phyloP scores from a whole-genome alignment of 2,888 invertebrate genomes.

The Rhagium mordax region DNA sequence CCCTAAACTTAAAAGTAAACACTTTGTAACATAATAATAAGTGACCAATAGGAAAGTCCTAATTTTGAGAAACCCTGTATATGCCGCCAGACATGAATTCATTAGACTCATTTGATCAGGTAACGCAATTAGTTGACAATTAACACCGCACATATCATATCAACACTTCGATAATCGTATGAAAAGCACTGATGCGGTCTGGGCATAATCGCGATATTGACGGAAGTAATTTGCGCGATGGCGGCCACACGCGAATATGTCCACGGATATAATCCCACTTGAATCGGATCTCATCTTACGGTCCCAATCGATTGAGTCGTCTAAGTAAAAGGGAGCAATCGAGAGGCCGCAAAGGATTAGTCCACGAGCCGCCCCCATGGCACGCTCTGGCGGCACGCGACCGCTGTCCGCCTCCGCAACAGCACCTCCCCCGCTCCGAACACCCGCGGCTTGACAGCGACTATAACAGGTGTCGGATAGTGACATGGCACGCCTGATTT shows the following conservation, averaged over 20 bases:
- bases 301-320: constrained; percentile 40
- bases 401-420: constrained; percentile 65
- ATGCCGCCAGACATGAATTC: too few species aligned
- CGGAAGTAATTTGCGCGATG: constrained; percentile 4
- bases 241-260: constrained; percentile 4
- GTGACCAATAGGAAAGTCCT: too few species aligned
- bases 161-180: too few species aligned
- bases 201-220: background rate
- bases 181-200: background rate
- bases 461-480: constrained; percentile 32
- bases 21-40: too few species aligned
- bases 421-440: constrained; percentile 35
- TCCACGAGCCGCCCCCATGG: constrained; percentile 53
- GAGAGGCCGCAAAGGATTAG: constrained; percentile 48
- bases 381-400: constrained; percentile 64
- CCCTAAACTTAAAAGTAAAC: too few species aligned
- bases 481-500: constrained; percentile 30
- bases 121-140: too few species aligned
- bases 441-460: constrained; percentile 27
- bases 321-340: constrained; percentile 30
- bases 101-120: too few species aligned
- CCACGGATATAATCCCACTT: constrained; percentile 17
- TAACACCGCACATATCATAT: too few species aligned
- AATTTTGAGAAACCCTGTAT: too few species aligned
- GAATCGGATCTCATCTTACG: constrained; percentile 26